A percentile compares a stretch with the other conserved stretches of the same genome.
These are phyloP conservation scores for Myocastor coypus DNA, from an alignment of 2,113 vertebrate species.

Conservation along the genomic window DNA sequence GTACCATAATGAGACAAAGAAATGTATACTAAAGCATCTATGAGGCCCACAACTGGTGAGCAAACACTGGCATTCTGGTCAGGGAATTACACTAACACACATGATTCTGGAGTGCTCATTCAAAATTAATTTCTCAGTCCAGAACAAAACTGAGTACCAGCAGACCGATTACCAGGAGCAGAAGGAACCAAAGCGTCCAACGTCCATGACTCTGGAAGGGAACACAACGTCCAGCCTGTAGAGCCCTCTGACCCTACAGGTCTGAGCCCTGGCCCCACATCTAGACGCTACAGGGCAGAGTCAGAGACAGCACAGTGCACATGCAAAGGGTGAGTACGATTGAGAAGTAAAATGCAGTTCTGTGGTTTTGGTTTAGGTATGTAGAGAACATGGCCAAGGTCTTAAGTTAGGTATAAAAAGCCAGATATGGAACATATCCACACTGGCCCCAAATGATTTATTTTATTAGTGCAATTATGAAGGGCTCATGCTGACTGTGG, in stretches of 20 bases:
- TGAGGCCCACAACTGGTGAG: not conserved
- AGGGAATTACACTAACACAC: not conserved
- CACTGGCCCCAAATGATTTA: not conserved
- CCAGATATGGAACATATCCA: not conserved
- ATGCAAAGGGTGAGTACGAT: not conserved
- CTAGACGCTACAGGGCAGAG: not conserved
- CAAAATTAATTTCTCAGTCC: constrained; percentile 38
- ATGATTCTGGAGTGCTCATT: not conserved
- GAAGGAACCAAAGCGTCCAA: not conserved
- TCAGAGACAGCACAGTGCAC: not conserved
- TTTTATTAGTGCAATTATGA: constrained; percentile 55
- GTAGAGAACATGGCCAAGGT: not conserved
- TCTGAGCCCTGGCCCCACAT: not conserved
- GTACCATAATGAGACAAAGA: not conserved
- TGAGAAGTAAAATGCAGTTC: constrained; percentile 12
- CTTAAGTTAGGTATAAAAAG: not conserved
- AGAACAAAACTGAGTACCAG: not conserved
- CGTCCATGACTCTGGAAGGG: not conserved
- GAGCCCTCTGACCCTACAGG: not conserved
- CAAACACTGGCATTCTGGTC: constrained; percentile 7
- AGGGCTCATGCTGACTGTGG: not conserved
- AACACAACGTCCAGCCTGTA: not conserved
- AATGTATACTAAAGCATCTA: not conserved
- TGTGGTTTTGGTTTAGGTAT: constrained; percentile 2
- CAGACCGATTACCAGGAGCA: not conserved